Evolutionary conservation across 2,888 invertebrate species (phyloP).

Genomic region (Enchytraeus crypticus): DNA sequence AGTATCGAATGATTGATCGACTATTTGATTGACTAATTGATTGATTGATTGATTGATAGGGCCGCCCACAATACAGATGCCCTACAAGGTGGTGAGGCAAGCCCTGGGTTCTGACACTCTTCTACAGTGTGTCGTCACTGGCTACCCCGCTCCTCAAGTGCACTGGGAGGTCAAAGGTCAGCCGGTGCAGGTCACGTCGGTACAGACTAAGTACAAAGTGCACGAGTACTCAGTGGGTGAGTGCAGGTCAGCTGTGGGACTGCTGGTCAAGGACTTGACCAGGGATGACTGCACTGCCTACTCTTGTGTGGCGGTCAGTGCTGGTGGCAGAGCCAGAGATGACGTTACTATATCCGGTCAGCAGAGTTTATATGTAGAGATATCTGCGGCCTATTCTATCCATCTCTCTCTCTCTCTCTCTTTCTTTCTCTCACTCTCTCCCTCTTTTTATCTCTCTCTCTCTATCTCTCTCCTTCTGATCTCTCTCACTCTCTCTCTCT

Average conservation of each 20-base stretch:
- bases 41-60: no score
- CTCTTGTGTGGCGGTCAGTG: not conserved
- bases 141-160: not conserved
- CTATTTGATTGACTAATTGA: no score
- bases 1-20: no score
- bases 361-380: not conserved
- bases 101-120: constrained; percentile 1
- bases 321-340: not conserved
- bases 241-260: not conserved
- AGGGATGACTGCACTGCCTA: not conserved
- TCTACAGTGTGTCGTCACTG: not conserved
- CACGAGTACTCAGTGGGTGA: not conserved
- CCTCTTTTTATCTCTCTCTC: no score
- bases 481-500: no score
- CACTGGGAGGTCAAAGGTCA: constrained; percentile 1
- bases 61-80: not conserved
- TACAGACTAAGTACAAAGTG: not conserved
- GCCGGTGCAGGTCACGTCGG: not conserved
- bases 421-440: no score
- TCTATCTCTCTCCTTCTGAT: no score
- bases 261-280: not conserved
- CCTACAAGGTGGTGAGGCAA: not conserved
- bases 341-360: not conserved
- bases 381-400: no score
- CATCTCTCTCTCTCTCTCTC: no score